phyloP scores from a whole-genome alignment of 2,113 vertebrate genomes.

The Chaetops frenatus region DNA sequence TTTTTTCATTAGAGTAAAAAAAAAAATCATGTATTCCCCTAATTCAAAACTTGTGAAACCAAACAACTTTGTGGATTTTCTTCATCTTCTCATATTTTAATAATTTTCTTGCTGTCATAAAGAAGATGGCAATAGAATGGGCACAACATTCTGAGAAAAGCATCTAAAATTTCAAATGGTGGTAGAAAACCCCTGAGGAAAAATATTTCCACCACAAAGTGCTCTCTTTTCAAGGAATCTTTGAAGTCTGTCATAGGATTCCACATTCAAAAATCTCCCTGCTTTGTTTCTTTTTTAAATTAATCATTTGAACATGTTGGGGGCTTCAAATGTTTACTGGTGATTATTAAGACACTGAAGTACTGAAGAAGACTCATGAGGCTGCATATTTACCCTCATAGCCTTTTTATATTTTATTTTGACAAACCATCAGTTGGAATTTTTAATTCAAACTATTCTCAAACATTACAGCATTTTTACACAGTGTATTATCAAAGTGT shows the following conservation, averaged over 20 bases:
- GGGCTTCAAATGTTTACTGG: constrained; percentile 71
- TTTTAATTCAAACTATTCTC: constrained; percentile 73
- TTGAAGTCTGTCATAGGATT: constrained; percentile 70
- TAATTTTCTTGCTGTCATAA: constrained; percentile 23
- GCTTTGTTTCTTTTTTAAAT: constrained; percentile 74
- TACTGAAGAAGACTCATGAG: constrained; percentile 55
- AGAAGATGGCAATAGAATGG: constrained; percentile 24
- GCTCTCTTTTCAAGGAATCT: constrained; percentile 59
- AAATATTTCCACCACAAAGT: constrained; percentile 77
- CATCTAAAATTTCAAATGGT: constrained; percentile 62
- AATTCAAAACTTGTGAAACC: neutral
- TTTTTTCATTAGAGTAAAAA: neutral
- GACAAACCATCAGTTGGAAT: constrained; percentile 74
- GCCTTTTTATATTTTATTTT: constrained; percentile 72
- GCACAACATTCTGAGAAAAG: constrained; percentile 57
- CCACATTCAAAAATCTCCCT: constrained; percentile 51
- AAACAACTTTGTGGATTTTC: constrained; percentile 21
- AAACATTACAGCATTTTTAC: constrained; percentile 61
- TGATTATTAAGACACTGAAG: constrained; percentile 69
- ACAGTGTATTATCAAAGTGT: constrained; percentile 68
- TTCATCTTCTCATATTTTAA: constrained; percentile 32
- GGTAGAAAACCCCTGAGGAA: constrained; percentile 54
- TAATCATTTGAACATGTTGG: constrained; percentile 71
- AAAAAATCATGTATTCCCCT: neutral
- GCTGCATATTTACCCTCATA: constrained; percentile 57